phyloP scores from a whole-genome alignment of 2,113 vertebrate genomes.

The Stomatorhinus ivindoensis region DNA sequence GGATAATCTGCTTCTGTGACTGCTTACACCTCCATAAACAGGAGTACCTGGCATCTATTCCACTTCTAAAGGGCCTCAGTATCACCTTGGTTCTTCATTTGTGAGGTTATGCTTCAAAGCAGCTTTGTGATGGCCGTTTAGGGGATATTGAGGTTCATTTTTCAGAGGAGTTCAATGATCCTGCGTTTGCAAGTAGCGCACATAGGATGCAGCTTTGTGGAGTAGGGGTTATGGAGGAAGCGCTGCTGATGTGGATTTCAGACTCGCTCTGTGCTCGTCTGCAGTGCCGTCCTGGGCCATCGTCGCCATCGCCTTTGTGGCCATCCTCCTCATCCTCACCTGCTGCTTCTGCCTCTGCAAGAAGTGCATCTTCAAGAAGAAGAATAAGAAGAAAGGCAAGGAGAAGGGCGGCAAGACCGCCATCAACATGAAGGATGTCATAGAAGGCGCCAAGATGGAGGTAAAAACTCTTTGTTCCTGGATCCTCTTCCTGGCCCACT shows the following conservation, averaged over 20 bases:
- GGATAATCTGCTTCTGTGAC: neutral
- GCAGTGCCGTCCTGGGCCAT: constrained; percentile 98
- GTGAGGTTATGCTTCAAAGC: neutral
- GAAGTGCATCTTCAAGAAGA: constrained; percentile 99
- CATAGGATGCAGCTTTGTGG: neutral
- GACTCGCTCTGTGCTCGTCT: neutral
- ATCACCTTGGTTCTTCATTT: neutral
- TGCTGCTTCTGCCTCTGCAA: constrained; percentile 99
- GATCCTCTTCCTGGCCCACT: neutral
- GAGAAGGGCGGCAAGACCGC: constrained; percentile 99
- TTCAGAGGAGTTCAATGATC: constrained; percentile 28
- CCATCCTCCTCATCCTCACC: constrained; percentile 87
- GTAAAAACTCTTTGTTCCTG: constrained; percentile 58
- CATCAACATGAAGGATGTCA: constrained; percentile 98
- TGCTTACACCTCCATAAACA: constrained; percentile 32
- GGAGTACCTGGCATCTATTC: constrained; percentile 37
- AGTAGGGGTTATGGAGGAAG: neutral
- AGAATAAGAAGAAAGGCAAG: constrained; percentile 99
- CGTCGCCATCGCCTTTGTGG: constrained; percentile 94
- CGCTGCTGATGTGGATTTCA: neutral
- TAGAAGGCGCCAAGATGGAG: constrained; percentile 92
- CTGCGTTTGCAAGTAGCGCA: constrained; percentile 35
- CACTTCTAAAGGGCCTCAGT: neutral
- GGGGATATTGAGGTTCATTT: constrained; percentile 18
- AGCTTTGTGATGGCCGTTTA: constrained; percentile 3